Conservation (phyloP, 1,140 invertebrate species). For the Orchestia grillus region DNA sequence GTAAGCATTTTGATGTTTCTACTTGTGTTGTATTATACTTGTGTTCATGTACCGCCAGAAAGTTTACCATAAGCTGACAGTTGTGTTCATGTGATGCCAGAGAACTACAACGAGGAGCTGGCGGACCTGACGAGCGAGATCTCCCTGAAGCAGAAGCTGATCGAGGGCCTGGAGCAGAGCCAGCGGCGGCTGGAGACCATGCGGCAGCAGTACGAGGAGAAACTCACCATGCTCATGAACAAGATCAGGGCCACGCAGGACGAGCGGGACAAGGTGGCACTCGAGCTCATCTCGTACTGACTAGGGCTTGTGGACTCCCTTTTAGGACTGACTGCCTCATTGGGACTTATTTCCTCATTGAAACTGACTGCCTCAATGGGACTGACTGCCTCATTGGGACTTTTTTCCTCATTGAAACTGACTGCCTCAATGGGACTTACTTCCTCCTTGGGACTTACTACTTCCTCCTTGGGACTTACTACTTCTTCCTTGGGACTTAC, state of each 20-base stretch:
- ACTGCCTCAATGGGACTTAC: too few species aligned
- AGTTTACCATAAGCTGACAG: neutral
- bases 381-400: too few species aligned
- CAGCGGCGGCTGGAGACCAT: conserved; percentile 87
- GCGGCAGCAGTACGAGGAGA: conserved; percentile 93
- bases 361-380: too few species aligned
- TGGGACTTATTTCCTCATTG: too few species aligned
- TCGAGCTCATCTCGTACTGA: too few species aligned
- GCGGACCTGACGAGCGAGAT: conserved; percentile 90
- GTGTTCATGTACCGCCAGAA: conserved; percentile 57
- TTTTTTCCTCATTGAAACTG: too few species aligned
- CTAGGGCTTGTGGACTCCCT: too few species aligned
- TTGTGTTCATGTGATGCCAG: conserved; percentile 40
- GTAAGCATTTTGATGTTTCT: neutral
- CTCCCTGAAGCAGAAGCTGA: conserved; percentile 90
- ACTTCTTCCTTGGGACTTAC: too few species aligned
- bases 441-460: too few species aligned
- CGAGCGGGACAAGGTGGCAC: conserved; percentile 88
- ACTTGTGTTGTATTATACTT: neutral
- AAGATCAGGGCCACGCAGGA: conserved; percentile 91
- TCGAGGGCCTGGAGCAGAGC: conserved; percentile 92
- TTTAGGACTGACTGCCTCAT: too few species aligned
- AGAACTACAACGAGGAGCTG: conserved; percentile 75
- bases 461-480: too few species aligned
- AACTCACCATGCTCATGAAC: conserved; percentile 87